These are phyloP conservation scores for Aythya baeri DNA, from an alignment of 2,113 vertebrate genomes.

Conservation along the genomic window DNA sequence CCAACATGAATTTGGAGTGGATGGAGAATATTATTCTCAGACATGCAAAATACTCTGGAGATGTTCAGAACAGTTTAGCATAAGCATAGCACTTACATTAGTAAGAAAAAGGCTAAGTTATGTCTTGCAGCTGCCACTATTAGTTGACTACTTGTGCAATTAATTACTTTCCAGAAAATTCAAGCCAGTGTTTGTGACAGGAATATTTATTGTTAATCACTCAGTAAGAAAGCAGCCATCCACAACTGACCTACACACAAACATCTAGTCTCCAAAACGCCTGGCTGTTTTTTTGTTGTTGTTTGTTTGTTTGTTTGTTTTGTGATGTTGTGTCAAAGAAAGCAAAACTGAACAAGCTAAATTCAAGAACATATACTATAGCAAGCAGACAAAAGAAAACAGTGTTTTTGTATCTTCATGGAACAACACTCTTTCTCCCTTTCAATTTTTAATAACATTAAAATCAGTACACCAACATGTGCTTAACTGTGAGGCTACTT, in stretches of 20 bases:
- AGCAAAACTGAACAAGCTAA: background rate
- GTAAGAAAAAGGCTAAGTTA: background rate
- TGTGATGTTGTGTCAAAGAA: background rate
- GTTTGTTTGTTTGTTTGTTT: background rate
- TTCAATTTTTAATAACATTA: background rate
- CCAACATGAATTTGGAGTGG: background rate
- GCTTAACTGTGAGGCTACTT: background rate
- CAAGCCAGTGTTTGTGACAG: background rate
- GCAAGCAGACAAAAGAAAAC: background rate
- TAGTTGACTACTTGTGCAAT: constrained; percentile 8
- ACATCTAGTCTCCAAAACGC: background rate
- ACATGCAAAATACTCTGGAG: background rate
- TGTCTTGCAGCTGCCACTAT: constrained; percentile 29
- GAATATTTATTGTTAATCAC: constrained; percentile 23
- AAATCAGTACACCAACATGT: background rate
- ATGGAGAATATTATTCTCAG: background rate
- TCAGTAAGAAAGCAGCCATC: background rate
- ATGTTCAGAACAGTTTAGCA: background rate
- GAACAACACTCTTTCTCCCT: background rate
- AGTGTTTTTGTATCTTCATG: background rate
- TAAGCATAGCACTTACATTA: background rate
- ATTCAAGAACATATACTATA: background rate
- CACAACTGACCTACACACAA: rapidly evolving
- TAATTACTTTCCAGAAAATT: constrained; percentile 45
- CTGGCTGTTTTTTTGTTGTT: background rate